These are phyloP conservation scores for Catagonus wagneri DNA, from an alignment of 2,113 vertebrate genomes.

Conservation along the genomic window DNA sequence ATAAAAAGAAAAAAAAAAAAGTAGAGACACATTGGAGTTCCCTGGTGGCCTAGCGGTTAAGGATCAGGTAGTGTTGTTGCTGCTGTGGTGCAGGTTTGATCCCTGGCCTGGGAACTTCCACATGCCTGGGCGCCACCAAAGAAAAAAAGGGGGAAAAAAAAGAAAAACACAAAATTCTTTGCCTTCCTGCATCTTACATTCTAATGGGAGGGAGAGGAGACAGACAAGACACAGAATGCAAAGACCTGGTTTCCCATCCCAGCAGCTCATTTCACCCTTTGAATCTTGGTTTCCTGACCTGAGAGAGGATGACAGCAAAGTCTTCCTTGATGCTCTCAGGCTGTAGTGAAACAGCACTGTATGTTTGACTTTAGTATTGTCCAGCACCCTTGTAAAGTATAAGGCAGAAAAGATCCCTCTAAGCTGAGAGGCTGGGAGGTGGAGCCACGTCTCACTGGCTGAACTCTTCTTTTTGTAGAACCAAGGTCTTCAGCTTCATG, in stretches of 20 bases:
- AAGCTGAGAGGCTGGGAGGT: neutral
- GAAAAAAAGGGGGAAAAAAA: too few relatives aligned
- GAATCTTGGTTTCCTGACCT: neutral
- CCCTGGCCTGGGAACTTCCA: too few relatives aligned
- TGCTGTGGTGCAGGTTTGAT: too few relatives aligned
- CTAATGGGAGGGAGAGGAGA: neutral
- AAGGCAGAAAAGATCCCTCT: neutral
- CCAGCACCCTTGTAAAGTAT: neutral
- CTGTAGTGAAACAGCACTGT: neutral
- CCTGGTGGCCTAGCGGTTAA: too few relatives aligned
- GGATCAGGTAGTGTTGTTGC: too few relatives aligned
- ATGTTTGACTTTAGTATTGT: neutral
- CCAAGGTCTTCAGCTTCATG: neutral
- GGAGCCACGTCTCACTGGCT: neutral
- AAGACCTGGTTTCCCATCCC: slow-evolving; percentile 37
- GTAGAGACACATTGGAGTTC: too few relatives aligned
- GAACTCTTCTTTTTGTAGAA: slow-evolving; percentile 62
- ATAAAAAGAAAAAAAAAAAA: too few relatives aligned
- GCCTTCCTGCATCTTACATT: slow-evolving; percentile 14
- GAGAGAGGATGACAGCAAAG: neutral
- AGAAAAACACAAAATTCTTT: slow-evolving; percentile 12
- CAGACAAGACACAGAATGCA: neutral
- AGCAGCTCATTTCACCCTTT: slow-evolving; percentile 25
- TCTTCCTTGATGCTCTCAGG: neutral
- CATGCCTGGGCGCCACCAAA: too few relatives aligned